These are phyloP conservation scores for Bibio marci DNA, from an alignment of 2,888 invertebrate genomes.

Conservation along the genomic window DNA sequence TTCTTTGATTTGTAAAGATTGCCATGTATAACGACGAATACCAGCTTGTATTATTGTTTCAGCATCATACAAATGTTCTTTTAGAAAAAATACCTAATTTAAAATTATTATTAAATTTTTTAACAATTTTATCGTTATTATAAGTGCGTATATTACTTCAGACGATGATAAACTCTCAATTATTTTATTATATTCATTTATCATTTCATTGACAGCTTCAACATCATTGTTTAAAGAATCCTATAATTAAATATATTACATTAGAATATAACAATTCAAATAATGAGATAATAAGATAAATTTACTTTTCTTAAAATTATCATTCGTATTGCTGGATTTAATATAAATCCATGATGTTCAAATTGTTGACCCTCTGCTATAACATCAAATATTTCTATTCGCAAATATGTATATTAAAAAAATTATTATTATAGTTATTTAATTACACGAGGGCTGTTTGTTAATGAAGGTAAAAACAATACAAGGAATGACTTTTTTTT, in stretches of 20 bases:
- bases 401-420: conserved; percentile 1
- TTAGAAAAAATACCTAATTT: conserved; percentile 44
- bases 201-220: conserved; percentile 39
- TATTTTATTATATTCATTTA: conserved; percentile 46
- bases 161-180: conserved; percentile 47
- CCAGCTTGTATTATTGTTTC: conserved; percentile 68
- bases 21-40: conserved; percentile 69
- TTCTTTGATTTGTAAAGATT: conserved; percentile 61
- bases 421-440: neutral
- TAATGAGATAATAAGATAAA: neutral
- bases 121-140: too few species aligned
- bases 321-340: conserved; percentile 35
- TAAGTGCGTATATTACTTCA: conserved; percentile 34
- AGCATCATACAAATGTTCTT: conserved; percentile 47
- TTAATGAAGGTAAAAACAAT: too few species aligned
- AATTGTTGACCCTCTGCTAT: conserved; percentile 58
- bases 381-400: conserved; percentile 42
- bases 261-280: conserved; percentile 9
- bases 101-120: too few species aligned
- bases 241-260: conserved; percentile 1
- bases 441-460: neutral
- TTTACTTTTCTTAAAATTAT: conserved; percentile 32
- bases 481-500: too few species aligned
- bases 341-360: conserved; percentile 46
- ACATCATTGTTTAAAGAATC: conserved; percentile 45